phyloP scores from a whole-genome alignment of 2,113 vertebrate species.

The Fulmarus glacialis region DNA sequence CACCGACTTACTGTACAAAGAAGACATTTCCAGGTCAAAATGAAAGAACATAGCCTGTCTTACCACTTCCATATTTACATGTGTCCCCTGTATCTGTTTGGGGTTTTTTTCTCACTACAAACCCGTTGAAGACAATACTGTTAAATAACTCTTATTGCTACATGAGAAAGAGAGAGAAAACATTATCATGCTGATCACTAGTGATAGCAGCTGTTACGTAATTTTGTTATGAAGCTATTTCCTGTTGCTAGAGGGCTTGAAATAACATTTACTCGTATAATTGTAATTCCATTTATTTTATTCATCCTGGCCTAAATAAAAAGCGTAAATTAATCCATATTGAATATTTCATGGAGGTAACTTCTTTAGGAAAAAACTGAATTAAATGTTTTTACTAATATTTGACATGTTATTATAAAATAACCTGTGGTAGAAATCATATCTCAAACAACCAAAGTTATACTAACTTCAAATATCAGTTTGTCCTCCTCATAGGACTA shows the following conservation, averaged over 20 bases:
- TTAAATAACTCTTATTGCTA: slow-evolving; percentile 31
- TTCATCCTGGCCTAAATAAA: slow-evolving; percentile 73
- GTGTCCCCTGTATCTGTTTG: background rate
- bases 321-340: slow-evolving; percentile 68
- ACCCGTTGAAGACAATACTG: slow-evolving; percentile 14
- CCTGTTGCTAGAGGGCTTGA: slow-evolving; percentile 72
- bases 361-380: slow-evolving; percentile 49
- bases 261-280: slow-evolving; percentile 75
- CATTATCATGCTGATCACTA: slow-evolving; percentile 58
- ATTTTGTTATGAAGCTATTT: slow-evolving; percentile 80
- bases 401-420: background rate
- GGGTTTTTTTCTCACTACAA: background rate
- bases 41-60: background rate
- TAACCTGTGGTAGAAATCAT: background rate
- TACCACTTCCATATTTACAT: background rate
- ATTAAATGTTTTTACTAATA: slow-evolving; percentile 44
- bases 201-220: slow-evolving; percentile 71
- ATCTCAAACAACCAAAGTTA: background rate
- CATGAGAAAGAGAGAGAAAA: slow-evolving; percentile 58
- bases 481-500: background rate
- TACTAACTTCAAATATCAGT: background rate
- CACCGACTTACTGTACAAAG: background rate
- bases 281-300: slow-evolving; percentile 75
- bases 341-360: slow-evolving; percentile 63
- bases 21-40: background rate